A percentile compares a stretch with the other conserved stretches of the same genome.
Evolutionary conservation across 2,113 vertebrate genomes (phyloP).

Genomic region (Aleadryas rufinucha): DNA sequence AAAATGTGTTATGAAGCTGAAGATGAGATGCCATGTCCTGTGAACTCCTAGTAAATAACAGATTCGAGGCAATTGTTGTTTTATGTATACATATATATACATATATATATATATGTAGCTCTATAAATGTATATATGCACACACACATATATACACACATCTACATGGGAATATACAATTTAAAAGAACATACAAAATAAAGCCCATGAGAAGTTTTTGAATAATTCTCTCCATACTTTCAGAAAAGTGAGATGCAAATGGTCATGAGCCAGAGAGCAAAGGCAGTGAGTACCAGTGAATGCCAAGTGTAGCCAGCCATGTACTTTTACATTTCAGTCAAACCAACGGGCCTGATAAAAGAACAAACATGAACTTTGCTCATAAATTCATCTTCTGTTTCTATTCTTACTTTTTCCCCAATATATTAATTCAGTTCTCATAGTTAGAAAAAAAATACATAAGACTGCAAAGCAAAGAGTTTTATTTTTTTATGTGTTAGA

Average conservation of each 20-base stretch:
- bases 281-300: neutral
- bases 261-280: neutral
- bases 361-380: neutral
- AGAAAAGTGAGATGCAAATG: neutral
- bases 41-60: neutral
- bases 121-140: neutral
- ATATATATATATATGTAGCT: neutral
- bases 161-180: neutral
- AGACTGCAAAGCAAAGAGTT: neutral
- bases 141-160: accelerated
- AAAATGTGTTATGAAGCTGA: neutral
- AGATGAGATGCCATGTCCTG: neutral
- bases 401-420: neutral
- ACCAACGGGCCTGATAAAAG: neutral
- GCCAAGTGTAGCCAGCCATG: neutral
- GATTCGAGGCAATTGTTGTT: neutral
- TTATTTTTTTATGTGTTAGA: neutral
- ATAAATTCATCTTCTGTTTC: neutral
- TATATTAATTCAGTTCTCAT: neutral
- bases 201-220: neutral
- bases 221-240: neutral
- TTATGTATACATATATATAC: too few species aligned
- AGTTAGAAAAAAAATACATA: neutral
- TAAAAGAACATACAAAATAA: neutral
- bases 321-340: neutral